These are phyloP conservation scores for Ceratina calcarata DNA, from an alignment of 1,140 invertebrate genomes.

Conservation along the genomic window DNA sequence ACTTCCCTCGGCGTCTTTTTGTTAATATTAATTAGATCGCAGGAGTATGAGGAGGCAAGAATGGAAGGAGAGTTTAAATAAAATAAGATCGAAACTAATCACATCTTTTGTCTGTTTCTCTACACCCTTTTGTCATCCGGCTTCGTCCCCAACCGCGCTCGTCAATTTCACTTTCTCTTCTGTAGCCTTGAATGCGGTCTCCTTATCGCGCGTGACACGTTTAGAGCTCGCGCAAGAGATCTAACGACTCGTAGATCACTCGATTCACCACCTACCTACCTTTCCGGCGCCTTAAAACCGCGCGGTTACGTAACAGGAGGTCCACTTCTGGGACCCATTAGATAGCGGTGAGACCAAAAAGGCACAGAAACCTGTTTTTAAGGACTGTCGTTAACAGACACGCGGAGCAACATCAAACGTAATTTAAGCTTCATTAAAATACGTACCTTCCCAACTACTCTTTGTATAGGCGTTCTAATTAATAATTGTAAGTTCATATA, in stretches of 20 bases:
- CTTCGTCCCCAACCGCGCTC: background rate
- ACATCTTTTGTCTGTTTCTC: conserved; percentile 12
- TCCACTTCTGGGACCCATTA: conserved; percentile 47
- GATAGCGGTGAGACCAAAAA: conserved; percentile 36
- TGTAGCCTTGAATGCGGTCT: background rate
- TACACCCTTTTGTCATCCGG: background rate
- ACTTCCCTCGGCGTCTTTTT: conserved; percentile 48
- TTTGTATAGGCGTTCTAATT: too few species aligned
- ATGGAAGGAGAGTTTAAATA: conserved; percentile 55
- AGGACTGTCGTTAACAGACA: conserved; percentile 35
- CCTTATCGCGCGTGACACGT: background rate
- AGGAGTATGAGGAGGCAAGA: conserved; percentile 38
- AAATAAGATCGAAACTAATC: conserved; percentile 51
- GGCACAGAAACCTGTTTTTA: conserved; percentile 39
- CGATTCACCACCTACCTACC: background rate
- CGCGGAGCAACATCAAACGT: background rate
- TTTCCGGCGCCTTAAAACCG: conserved; percentile 10
- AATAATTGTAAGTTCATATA: background rate
- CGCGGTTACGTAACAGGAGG: conserved; percentile 38
- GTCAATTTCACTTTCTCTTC: conserved; percentile 7
- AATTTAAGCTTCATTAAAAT: conserved; percentile 15
- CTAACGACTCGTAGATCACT: background rate
- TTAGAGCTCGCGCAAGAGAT: background rate
- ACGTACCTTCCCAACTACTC: background rate
- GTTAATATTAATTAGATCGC: conserved; percentile 45